Conservation (phyloP, 2,797 vertebrate species). For the Hephaestus fuliginosus region DNA sequence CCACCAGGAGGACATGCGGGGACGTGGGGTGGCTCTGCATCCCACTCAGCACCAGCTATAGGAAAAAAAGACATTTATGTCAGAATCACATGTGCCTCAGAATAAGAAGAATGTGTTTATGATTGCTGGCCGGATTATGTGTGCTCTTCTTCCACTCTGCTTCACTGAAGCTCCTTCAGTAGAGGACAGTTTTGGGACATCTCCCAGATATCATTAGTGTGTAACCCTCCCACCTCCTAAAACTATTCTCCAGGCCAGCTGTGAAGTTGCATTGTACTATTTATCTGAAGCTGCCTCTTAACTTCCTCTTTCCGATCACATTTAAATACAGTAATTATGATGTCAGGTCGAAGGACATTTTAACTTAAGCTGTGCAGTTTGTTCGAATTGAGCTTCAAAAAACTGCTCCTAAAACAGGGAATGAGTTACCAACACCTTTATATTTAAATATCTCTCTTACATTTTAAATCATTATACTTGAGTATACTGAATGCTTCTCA, state of each 20-base stretch:
- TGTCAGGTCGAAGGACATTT: constrained; percentile 14
- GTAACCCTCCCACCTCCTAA: constrained; percentile 13
- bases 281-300: constrained; percentile 10
- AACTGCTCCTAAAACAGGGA: neutral
- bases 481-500: neutral
- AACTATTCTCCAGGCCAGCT: constrained; percentile 16
- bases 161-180: neutral
- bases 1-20: constrained; percentile 91
- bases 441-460: neutral
- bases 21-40: constrained; percentile 93
- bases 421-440: neutral
- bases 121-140: neutral
- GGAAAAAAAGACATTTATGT: constrained; percentile 25
- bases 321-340: constrained; percentile 38
- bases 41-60: constrained; percentile 90
- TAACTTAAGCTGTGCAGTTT: constrained; percentile 1
- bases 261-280: neutral
- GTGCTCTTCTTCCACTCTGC: neutral
- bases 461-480: neutral
- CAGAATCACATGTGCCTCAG: neutral
- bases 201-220: constrained; percentile 11
- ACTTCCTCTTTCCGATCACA: constrained; percentile 6
- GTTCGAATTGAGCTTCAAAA: constrained; percentile 15
- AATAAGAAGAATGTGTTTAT: neutral
- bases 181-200: constrained; percentile 10